Conservation (phyloP, 1,140 invertebrate species). For the Drosophila sulfurigaster region DNA sequence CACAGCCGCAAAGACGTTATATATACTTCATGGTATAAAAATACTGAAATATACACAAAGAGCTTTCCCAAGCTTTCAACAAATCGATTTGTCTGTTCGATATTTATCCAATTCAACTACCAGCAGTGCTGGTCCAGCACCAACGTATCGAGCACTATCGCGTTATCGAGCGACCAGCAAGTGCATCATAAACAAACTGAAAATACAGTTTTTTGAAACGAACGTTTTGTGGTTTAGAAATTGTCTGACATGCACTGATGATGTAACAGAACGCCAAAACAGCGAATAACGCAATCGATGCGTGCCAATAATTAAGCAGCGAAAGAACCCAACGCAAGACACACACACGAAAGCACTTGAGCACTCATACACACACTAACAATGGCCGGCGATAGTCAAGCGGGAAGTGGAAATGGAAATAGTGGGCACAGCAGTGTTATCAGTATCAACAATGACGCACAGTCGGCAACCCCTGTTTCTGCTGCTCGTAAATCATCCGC, state of each 20-base stretch:
- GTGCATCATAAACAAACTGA: conserved; percentile 33
- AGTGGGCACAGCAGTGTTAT: conserved; percentile 47
- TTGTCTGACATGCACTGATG: conserved; percentile 2
- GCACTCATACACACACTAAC: not conserved
- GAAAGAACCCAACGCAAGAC: conserved; percentile 14
- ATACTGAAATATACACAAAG: too few species aligned
- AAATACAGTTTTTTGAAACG: not conserved
- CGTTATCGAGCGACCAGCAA: not conserved
- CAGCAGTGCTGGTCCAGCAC: conserved; percentile 18
- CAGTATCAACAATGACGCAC: conserved; percentile 48
- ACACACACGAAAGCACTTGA: conserved; percentile 17
- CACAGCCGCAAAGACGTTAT: too few species aligned
- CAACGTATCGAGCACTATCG: too few species aligned
- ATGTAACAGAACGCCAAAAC: conserved; percentile 14
- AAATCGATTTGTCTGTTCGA: too few species aligned
- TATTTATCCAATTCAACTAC: too few species aligned
- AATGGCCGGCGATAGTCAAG: conserved; percentile 44
- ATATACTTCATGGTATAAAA: too few species aligned
- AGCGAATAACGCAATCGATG: conserved; percentile 3
- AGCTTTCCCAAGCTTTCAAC: too few species aligned
- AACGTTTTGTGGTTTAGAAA: not conserved
- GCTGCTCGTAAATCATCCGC: conserved; percentile 45
- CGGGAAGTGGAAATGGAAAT: conserved; percentile 27
- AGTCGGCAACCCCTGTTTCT: conserved; percentile 4
- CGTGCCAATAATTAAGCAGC: conserved; percentile 44